Percentiles rank a stretch among this genome's conserved stretches.
phyloP scores from a whole-genome alignment of 2,888 invertebrate species.

The Ceraclea dissimilis region DNA sequence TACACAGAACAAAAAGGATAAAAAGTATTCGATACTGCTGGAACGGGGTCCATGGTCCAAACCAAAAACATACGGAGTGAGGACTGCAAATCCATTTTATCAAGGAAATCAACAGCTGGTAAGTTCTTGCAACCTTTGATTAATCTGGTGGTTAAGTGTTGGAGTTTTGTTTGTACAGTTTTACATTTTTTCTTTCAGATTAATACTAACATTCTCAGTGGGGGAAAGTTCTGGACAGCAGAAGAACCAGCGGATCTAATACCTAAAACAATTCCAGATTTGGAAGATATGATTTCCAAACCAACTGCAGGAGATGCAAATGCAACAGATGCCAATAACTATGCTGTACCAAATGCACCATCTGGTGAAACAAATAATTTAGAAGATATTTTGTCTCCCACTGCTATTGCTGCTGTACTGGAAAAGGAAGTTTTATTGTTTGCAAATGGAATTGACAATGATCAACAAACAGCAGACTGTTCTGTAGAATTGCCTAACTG shows the following conservation, averaged over 20 bases:
- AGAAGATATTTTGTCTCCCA: neutral
- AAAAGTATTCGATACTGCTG: conserved; percentile 7
- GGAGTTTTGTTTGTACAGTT: neutral
- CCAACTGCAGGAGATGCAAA: neutral
- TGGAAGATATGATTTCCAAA: neutral
- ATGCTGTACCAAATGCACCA: neutral
- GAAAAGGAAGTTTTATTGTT: conserved; percentile 3
- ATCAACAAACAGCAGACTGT: neutral
- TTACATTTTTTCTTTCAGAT: conserved; percentile 13
- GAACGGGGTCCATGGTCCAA: conserved; percentile 17
- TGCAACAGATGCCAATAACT: neutral
- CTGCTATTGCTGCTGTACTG: neutral
- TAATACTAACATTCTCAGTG: conserved; percentile 17
- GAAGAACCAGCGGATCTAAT: conserved; percentile 8
- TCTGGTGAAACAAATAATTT: neutral
- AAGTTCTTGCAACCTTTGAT: neutral
- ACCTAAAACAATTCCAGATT: conserved; percentile 12
- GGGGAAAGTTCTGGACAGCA: conserved; percentile 15
- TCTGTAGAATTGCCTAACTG: neutral
- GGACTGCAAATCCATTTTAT: conserved; percentile 9
- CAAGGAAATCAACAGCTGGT: conserved; percentile 11
- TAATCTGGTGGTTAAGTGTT: neutral
- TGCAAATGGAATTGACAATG: conserved; percentile 1
- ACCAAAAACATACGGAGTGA: conserved; percentile 4
- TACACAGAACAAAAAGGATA: conserved; percentile 10